Percentiles rank a stretch among this genome's conserved stretches.
These are phyloP conservation scores for Schizaphis graminum DNA, from an alignment of 2,888 invertebrate genomes.

Conservation along the genomic window DNA sequence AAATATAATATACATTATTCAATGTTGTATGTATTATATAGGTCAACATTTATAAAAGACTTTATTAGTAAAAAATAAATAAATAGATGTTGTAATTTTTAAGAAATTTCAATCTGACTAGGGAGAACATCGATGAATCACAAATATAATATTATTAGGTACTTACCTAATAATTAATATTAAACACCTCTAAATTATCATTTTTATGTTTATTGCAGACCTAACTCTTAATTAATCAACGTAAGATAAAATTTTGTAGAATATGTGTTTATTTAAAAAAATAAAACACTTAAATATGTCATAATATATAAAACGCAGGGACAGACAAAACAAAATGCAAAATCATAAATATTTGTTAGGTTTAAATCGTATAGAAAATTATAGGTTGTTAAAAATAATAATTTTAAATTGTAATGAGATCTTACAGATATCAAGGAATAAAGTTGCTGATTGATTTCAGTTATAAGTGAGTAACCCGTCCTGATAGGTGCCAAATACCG, in stretches of 20 bases:
- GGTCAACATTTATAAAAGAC: background rate
- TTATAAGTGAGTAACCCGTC: constrained; percentile 76
- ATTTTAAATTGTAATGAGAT: background rate
- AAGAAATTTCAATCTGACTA: background rate
- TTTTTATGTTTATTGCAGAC: background rate
- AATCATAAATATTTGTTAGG: background rate
- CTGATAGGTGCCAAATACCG: constrained; percentile 76
- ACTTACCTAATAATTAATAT: background rate
- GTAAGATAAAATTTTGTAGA: background rate
- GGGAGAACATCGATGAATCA: background rate
- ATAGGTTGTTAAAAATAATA: background rate
- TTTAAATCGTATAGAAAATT: background rate
- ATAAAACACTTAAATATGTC: background rate
- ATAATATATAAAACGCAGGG: background rate
- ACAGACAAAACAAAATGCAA: background rate
- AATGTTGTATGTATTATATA: background rate
- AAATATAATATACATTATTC: background rate
- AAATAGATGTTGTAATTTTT: background rate
- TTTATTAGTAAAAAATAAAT: background rate
- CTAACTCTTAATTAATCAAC: background rate
- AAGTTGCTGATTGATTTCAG: constrained; percentile 74
- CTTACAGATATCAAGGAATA: constrained; percentile 74
- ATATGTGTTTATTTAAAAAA: background rate
- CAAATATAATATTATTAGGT: background rate
- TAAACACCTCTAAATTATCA: background rate